phyloP scores from a whole-genome alignment of 2,113 vertebrate species.

The Myxocyprinus asiaticus region DNA sequence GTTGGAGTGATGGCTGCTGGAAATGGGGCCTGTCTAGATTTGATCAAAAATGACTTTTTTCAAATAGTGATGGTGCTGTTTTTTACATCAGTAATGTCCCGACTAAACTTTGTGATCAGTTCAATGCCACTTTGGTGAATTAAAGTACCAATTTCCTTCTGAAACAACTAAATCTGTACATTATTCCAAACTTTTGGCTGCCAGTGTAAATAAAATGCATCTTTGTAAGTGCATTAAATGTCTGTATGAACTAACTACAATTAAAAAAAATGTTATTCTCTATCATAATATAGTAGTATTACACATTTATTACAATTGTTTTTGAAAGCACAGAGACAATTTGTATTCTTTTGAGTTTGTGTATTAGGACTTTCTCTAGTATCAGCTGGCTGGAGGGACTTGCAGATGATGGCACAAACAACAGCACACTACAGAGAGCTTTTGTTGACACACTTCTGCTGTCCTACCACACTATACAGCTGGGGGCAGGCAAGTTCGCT shows the following conservation, averaged over 20 bases:
- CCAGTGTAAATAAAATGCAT: too few species aligned
- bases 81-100: too few species aligned
- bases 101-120: too few species aligned
- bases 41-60: too few species aligned
- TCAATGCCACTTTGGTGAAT: too few species aligned
- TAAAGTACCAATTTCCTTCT: too few species aligned
- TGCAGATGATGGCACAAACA: slow-evolving; percentile 44
- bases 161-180: too few species aligned
- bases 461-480: not conserved
- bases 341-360: not conserved
- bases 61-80: too few species aligned
- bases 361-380: slow-evolving; percentile 21
- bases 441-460: slow-evolving; percentile 33
- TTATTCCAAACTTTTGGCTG: too few species aligned
- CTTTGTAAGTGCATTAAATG: not conserved
- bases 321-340: too few species aligned
- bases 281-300: not conserved
- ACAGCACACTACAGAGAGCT: slow-evolving; percentile 38
- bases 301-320: not conserved
- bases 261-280: not conserved
- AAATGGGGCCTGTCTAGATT: too few species aligned
- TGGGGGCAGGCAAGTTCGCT: not conserved
- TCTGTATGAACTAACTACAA: not conserved
- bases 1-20: too few species aligned
- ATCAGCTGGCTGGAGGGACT: slow-evolving; percentile 16